phyloP scores from a whole-genome alignment of 1,140 invertebrate genomes.

The Zeugodacus cucurbitae region DNA sequence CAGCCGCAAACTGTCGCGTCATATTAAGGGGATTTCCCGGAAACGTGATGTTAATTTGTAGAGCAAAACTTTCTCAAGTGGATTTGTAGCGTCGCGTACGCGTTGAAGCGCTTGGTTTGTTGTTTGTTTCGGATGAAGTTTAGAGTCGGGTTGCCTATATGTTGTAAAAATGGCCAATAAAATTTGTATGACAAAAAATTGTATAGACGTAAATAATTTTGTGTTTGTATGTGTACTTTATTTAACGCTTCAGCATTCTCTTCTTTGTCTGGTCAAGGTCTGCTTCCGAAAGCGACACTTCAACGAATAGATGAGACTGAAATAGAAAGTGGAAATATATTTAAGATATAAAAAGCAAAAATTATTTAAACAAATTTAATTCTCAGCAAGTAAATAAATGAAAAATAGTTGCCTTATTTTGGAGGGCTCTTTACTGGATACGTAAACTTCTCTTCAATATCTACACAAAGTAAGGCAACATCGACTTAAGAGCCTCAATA shows the following conservation, averaged over 20 bases:
- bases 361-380: too few relatives aligned
- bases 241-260: not conserved
- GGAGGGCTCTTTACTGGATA: too few relatives aligned
- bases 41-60: slow-evolving; percentile 40
- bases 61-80: slow-evolving; percentile 13
- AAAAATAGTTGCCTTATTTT: too few relatives aligned
- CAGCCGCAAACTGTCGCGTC: slow-evolving; percentile 20
- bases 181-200: not conserved
- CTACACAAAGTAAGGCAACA: too few relatives aligned
- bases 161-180: not conserved
- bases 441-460: too few relatives aligned
- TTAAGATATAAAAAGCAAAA: too few relatives aligned
- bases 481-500: too few relatives aligned
- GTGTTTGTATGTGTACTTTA: not conserved
- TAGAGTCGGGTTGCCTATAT: not conserved
- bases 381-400: too few relatives aligned
- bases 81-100: slow-evolving; percentile 8
- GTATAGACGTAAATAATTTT: not conserved
- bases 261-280: not conserved
- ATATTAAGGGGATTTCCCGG: slow-evolving; percentile 40
- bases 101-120: not conserved
- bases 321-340: not conserved
- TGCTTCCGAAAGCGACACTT: not conserved
- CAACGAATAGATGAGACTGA: not conserved
- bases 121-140: not conserved